Conservation (phyloP, 2,797 vertebrate species). For the Melopsittacus undulatus region DNA sequence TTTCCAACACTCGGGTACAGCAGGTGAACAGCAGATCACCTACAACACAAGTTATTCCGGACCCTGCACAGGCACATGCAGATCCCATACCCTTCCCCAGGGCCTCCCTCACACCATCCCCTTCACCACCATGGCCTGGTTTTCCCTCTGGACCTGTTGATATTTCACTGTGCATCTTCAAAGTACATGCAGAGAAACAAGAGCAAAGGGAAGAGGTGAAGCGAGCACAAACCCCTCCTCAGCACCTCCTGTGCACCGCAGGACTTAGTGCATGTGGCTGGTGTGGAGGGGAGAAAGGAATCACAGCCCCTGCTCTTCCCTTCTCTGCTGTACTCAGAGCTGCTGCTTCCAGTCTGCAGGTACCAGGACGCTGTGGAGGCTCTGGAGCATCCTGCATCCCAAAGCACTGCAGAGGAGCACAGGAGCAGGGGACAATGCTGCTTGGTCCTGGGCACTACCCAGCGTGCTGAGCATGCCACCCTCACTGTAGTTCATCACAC, state of each 20-base stretch:
- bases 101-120: not conserved
- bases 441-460: not conserved
- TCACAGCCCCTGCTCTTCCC: not conserved
- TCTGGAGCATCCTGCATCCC: not conserved
- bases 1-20: not conserved
- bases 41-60: fast-evolving
- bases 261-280: too few species aligned
- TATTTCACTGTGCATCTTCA: not conserved
- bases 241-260: fast-evolving
- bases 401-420: fast-evolving
- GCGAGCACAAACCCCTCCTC: fast-evolving
- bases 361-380: not conserved
- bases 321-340: not conserved
- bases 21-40: fast-evolving
- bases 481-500: not conserved
- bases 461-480: not conserved
- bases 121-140: fast-evolving
- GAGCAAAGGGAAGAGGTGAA: not conserved
- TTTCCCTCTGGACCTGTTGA: not conserved
- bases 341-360: not conserved
- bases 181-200: not conserved
- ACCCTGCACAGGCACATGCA: fast-evolving
- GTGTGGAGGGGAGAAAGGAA: too few species aligned
- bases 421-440: fast-evolving
- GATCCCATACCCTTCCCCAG: fast-evolving